Conservation (phyloP, 2,113 vertebrate species). For the Boulengeromyrus knoepffleri region DNA sequence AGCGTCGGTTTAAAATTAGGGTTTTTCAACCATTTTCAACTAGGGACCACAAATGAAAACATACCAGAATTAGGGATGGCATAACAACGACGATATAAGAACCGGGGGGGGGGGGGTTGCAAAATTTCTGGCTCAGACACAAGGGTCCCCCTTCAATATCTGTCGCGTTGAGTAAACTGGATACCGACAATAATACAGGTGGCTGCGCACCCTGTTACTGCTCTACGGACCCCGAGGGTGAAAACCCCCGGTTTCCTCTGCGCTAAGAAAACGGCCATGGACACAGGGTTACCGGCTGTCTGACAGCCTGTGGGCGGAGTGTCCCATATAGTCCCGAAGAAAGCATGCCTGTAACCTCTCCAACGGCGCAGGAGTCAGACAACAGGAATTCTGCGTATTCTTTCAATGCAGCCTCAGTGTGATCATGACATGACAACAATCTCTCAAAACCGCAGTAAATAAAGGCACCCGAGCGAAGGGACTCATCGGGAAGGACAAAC, state of each 20-base stretch:
- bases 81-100: not conserved
- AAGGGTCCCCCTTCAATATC: not conserved
- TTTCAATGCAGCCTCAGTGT: not conserved
- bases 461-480: not conserved
- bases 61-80: not conserved
- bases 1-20: not conserved
- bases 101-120: not conserved
- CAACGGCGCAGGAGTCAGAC: not conserved
- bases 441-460: not conserved
- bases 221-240: not conserved
- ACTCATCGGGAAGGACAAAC: not conserved
- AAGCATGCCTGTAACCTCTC: not conserved
- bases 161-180: not conserved
- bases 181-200: not conserved
- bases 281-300: not conserved
- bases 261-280: not conserved
- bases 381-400: not conserved
- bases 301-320: not conserved
- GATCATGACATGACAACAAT: not conserved
- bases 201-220: not conserved
- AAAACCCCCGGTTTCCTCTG: not conserved
- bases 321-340: not conserved
- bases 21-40: not conserved
- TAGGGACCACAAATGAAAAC: not conserved
- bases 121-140: not conserved